Conservation (phyloP, 2,113 vertebrate genomes). For the Rhinolophus sinicus region DNA sequence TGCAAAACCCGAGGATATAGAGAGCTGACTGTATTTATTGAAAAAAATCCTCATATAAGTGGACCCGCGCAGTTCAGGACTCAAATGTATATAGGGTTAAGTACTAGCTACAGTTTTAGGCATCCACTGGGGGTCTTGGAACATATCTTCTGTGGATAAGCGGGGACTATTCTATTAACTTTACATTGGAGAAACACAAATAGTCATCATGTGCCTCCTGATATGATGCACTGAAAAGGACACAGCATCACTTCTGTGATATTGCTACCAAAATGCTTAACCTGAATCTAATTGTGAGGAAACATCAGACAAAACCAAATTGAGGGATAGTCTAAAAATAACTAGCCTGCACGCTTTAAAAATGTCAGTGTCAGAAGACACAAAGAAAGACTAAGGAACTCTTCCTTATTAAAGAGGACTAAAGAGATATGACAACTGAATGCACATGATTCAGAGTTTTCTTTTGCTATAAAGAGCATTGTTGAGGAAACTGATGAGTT, state of each 20-base stretch:
- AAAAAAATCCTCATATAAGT: no score
- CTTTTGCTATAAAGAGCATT: slow-evolving; percentile 7
- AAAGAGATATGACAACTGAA: slow-evolving; percentile 9
- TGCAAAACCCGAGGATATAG: no score
- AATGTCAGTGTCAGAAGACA: not conserved
- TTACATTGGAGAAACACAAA: no score
- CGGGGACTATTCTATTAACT: no score
- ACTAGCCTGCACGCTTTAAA: slow-evolving; percentile 22
- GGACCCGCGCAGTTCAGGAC: no score
- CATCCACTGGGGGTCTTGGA: no score
- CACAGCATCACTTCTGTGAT: not conserved
- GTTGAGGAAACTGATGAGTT: not conserved
- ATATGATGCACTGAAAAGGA: no score
- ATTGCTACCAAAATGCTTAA: slow-evolving; percentile 24
- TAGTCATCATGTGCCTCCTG: no score
- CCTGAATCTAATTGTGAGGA: slow-evolving; percentile 31
- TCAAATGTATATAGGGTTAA: no score
- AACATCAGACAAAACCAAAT: slow-evolving; percentile 30
- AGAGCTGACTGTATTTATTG: no score
- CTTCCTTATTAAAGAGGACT: not conserved
- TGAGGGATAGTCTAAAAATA: slow-evolving; percentile 48
- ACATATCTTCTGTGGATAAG: no score
- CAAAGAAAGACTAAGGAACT: slow-evolving; percentile 6
- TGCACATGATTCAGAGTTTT: slow-evolving; percentile 13
- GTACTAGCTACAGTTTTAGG: no score